Evolutionary conservation across 1,140 invertebrate species (phyloP), one percentile per base, ranked within the genome.

Genomic region (Sarcophaga bullata): DNA sequence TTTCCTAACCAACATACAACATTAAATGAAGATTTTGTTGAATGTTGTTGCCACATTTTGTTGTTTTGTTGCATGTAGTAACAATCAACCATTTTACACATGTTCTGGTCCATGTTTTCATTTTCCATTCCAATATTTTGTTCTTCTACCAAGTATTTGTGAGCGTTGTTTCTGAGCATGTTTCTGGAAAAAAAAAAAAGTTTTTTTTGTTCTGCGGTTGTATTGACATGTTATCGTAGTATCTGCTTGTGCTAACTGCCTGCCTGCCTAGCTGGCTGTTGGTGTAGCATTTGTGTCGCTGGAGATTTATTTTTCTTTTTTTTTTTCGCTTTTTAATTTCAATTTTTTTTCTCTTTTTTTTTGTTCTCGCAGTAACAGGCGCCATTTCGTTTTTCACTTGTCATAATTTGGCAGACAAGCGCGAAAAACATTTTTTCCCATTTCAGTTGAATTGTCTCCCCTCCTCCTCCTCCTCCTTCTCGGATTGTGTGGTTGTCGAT

Each of bases 331-430:
- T 68, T 19, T 37, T 37, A 37, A 37, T 37, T 37, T 37, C 4
- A 37, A 78, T 78, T 78, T 50, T 10, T 1, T 17, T 19, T 25
- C 8, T 25, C 19, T 68, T 68, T 17, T 17, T n/a, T 68, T 9
- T 8, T 68, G 2, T 68, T 9, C 8, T 68, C n/a, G 17, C n/a
- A 19, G 62, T 68, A 25, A 52, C 75, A 78, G 49, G 75, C 75
- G 75, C 75, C 75, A 78, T 78, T 78, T 78, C 75, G 75, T 52
- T 52, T 78, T 78, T 78, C 75, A 78, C 75, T 78, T 78, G 75
- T 78, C 75, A 78, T 78, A 78, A 78, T 78, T 78, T 78, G 75
- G 75, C 75, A 78, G 75, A 78, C 75, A 78, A 78, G 75, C 75
- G 75, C 75, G 75, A 78, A 78, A 78, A 78, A 68, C 62, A 68